Percentiles rank a stretch among this genome's conserved stretches.
phyloP scores from a whole-genome alignment of 2,797 vertebrate genomes.

The Tiaroga cobitis region DNA sequence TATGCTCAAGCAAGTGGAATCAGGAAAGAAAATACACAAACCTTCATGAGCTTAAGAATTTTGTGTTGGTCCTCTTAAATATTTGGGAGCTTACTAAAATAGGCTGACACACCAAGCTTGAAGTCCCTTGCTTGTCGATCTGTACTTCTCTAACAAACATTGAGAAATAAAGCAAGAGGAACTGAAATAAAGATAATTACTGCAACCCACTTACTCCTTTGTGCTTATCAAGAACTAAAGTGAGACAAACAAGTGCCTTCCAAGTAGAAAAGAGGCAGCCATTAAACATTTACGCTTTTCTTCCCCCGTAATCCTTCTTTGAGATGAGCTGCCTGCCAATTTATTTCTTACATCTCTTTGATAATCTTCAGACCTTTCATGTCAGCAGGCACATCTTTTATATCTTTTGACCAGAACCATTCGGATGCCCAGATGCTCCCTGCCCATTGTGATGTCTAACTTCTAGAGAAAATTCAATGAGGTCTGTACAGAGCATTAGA shows the following conservation, averaged over 20 bases:
- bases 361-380: slow-evolving; percentile 71
- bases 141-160: slow-evolving; percentile 46
- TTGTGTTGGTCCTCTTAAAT: slow-evolving; percentile 59
- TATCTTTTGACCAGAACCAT: slow-evolving; percentile 43
- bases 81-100: slow-evolving; percentile 61
- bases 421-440: slow-evolving; percentile 39
- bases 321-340: slow-evolving; percentile 63
- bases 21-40: slow-evolving; percentile 45
- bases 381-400: slow-evolving; percentile 42
- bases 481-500: slow-evolving; percentile 36
- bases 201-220: slow-evolving; percentile 55
- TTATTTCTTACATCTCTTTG: slow-evolving; percentile 71
- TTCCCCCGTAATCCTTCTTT: slow-evolving; percentile 65
- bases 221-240: slow-evolving; percentile 56
- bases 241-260: slow-evolving; percentile 63
- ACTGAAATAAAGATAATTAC: slow-evolving; percentile 28
- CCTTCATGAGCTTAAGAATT: slow-evolving; percentile 54
- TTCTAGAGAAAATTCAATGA: slow-evolving; percentile 44
- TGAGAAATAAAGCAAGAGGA: slow-evolving; percentile 17
- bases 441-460: slow-evolving; percentile 40
- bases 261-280: slow-evolving; percentile 52
- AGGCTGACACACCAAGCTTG: slow-evolving; percentile 55
- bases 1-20: slow-evolving; percentile 52
- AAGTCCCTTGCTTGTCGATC: slow-evolving; percentile 42
- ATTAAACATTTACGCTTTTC: slow-evolving; percentile 72